Conservation (phyloP, 2,888 invertebrate species). For the Dromius quadrimaculatus region DNA sequence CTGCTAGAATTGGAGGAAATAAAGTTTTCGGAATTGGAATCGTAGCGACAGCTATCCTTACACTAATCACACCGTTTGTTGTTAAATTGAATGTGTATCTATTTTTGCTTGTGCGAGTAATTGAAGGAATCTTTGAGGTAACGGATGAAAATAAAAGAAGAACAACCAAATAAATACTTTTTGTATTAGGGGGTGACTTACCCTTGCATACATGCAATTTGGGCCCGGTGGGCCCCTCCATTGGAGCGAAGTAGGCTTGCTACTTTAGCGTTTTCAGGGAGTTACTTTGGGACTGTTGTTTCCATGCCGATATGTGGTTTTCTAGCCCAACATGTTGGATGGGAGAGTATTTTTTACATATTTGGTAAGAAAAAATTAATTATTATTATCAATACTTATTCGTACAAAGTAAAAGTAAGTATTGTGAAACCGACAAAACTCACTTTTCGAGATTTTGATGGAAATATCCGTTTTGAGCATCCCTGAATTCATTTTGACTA, state of each 20-base stretch:
- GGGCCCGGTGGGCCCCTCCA: slow-evolving; percentile 87
- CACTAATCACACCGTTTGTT: slow-evolving; percentile 83
- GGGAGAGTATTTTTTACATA: slow-evolving; percentile 87
- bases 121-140: slow-evolving; percentile 87
- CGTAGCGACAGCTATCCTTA: slow-evolving; percentile 81
- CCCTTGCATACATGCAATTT: slow-evolving; percentile 85
- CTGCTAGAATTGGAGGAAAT: slow-evolving; percentile 88
- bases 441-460: too few relatives aligned
- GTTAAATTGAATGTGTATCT: slow-evolving; percentile 79
- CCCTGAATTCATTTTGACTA: too few relatives aligned
- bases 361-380: too few relatives aligned
- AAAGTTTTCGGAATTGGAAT: slow-evolving; percentile 84
- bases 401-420: too few relatives aligned
- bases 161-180: too few relatives aligned
- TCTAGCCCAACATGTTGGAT: slow-evolving; percentile 79
- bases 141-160: too few relatives aligned
- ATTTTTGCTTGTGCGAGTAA: slow-evolving; percentile 78
- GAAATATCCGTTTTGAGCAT: too few relatives aligned
- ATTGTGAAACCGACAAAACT: too few relatives aligned
- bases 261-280: slow-evolving; percentile 87
- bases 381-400: too few relatives aligned
- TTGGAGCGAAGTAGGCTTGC: slow-evolving; percentile 82
- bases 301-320: slow-evolving; percentile 84
- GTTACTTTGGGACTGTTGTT: slow-evolving; percentile 87
- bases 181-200: slow-evolving; percentile 77